Percentiles rank a stretch among this genome's conserved stretches.
These are phyloP conservation scores for Dryobotodes eremita DNA, from an alignment of 2,888 invertebrate genomes.

Conservation along the genomic window DNA sequence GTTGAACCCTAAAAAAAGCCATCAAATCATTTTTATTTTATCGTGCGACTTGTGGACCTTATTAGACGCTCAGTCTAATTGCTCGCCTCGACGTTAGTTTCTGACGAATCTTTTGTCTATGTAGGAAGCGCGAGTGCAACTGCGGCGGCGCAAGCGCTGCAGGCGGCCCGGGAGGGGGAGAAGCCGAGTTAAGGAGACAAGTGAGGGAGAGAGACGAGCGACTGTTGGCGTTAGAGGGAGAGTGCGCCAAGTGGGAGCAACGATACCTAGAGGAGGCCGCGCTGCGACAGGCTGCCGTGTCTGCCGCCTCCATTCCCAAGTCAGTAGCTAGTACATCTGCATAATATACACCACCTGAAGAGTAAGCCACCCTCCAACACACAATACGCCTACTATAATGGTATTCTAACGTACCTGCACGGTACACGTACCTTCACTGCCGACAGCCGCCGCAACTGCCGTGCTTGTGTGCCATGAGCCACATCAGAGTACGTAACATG, in stretches of 20 bases:
- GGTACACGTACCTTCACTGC: not conserved
- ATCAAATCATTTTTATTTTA: too few species aligned
- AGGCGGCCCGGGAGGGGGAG: slow-evolving; percentile 76
- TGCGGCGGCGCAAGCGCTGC: slow-evolving; percentile 79
- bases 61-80: not conserved
- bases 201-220: slow-evolving; percentile 87
- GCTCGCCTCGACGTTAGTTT: not conserved
- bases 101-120: slow-evolving; percentile 2
- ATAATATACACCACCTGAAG: not conserved
- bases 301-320: slow-evolving; percentile 94
- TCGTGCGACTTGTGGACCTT: not conserved
- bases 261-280: slow-evolving; percentile 95
- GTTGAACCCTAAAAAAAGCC: too few species aligned
- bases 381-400: not conserved
- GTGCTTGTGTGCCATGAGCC: not conserved
- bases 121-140: slow-evolving; percentile 81
- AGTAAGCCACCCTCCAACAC: not conserved
- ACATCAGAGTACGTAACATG: not conserved
- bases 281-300: slow-evolving; percentile 94
- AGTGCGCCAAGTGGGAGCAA: slow-evolving; percentile 96
- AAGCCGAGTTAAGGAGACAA: slow-evolving; percentile 89
- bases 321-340: slow-evolving; percentile 69
- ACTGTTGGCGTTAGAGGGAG: slow-evolving; percentile 92
- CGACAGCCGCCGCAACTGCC: too few species aligned
- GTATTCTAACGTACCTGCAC: too few species aligned